Percentiles rank a stretch among this genome's conserved stretches.
Conservation (phyloP, 2,797 vertebrate species). For the Lerista edwardsae region DNA sequence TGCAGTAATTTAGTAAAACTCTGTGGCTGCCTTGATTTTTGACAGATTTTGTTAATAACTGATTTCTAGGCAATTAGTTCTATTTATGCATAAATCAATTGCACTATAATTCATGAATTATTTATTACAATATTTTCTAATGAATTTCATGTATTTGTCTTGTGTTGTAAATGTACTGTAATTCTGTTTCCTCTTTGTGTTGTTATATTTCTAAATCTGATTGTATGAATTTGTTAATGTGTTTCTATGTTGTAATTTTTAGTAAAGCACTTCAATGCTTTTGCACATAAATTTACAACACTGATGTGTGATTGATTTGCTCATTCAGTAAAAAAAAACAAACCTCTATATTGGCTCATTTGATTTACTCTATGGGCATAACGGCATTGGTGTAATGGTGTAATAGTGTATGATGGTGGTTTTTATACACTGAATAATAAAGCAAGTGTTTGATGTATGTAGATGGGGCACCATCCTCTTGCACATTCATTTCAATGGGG, state of each 20-base stretch:
- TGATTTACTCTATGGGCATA: slow-evolving; percentile 71
- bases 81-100: slow-evolving; percentile 98
- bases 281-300: slow-evolving; percentile 90
- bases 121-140: slow-evolving; percentile 89
- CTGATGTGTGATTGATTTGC: slow-evolving; percentile 84
- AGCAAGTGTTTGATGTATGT: slow-evolving; percentile 14
- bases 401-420: slow-evolving; percentile 23
- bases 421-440: slow-evolving; percentile 16
- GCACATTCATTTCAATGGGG: background rate
- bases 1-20: slow-evolving; percentile 87
- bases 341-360: slow-evolving; percentile 75
- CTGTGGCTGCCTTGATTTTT: slow-evolving; percentile 86
- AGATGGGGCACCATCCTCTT: background rate
- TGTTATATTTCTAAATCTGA: slow-evolving; percentile 88
- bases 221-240: slow-evolving; percentile 88
- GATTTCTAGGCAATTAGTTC: slow-evolving; percentile 88
- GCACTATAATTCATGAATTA: slow-evolving; percentile 96
- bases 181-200: slow-evolving; percentile 87
- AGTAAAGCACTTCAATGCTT: slow-evolving; percentile 93
- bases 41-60: slow-evolving; percentile 87
- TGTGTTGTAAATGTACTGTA: slow-evolving; percentile 92
- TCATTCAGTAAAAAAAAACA: slow-evolving; percentile 80
- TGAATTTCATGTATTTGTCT: slow-evolving; percentile 88
- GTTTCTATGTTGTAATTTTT: slow-evolving; percentile 92
- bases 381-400: slow-evolving; percentile 36